Evolutionary conservation across 1,140 invertebrate genomes (phyloP).

Genomic region (Stegodyphus dumicola): DNA sequence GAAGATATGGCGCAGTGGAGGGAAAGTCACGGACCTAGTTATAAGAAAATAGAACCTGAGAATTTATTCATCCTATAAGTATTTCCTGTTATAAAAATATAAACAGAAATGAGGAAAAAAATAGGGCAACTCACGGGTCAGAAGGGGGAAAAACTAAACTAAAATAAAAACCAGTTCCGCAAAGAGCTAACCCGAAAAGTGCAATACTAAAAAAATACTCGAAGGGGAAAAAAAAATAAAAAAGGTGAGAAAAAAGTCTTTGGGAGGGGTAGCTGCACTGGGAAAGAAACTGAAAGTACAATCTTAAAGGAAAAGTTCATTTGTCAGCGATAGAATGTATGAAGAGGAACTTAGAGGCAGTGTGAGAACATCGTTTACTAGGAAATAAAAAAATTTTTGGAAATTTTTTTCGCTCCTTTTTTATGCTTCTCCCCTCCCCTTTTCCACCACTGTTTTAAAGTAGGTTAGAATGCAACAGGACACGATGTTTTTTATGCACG

Average conservation of each 20-base stretch:
- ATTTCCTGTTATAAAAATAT: not conserved
- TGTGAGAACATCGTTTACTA: conserved; percentile 3
- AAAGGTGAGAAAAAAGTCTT: not conserved
- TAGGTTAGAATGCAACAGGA: conserved; percentile 17
- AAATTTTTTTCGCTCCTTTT: conserved; percentile 6
- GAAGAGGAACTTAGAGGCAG: not conserved
- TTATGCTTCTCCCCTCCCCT: not conserved
- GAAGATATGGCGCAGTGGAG: too few species aligned
- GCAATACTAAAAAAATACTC: not conserved
- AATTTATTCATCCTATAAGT: not conserved
- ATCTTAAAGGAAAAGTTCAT: not conserved
- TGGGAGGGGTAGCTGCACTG: not conserved
- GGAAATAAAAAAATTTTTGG: not conserved
- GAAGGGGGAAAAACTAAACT: not conserved
- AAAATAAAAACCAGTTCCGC: not conserved
- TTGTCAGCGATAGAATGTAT: not conserved
- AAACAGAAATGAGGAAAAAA: not conserved
- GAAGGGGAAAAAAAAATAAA: not conserved
- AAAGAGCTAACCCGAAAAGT: too few species aligned
- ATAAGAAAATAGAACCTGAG: not conserved
- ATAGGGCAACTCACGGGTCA: not conserved
- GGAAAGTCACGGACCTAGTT: too few species aligned
- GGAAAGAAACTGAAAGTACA: conserved; percentile 9
- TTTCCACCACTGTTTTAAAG: not conserved
- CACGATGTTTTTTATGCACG: not conserved